Evolutionary conservation across 2,888 invertebrate species (phyloP).

Genomic region (Heliconius sara): DNA sequence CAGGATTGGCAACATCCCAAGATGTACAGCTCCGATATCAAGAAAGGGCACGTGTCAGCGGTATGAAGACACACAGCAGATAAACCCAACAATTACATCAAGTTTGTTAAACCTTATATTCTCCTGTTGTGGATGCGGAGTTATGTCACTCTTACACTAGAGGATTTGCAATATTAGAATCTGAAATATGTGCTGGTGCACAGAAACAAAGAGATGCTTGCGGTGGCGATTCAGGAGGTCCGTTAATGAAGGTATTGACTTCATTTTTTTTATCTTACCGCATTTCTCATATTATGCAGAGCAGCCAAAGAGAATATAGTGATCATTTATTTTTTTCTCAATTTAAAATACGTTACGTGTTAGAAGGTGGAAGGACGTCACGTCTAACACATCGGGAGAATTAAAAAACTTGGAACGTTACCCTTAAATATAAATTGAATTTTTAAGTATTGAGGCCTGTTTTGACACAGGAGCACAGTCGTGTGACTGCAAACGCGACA

Average conservation of each 20-base stretch:
- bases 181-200: constrained; percentile 84
- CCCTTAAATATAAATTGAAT: background rate
- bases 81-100: no score
- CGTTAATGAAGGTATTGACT: constrained; percentile 71
- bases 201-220: constrained; percentile 84
- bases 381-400: background rate
- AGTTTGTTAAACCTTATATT: no score
- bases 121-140: constrained; percentile 60
- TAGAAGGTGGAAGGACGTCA: background rate
- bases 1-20: no score
- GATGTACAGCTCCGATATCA: no score
- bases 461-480: no score
- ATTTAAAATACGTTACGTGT: background rate
- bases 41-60: no score
- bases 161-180: constrained; percentile 58
- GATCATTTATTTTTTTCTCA: background rate
- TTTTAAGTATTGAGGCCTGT: background rate
- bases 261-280: background rate
- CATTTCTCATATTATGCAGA: rapidly evolving
- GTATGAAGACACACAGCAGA: no score
- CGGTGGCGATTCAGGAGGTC: constrained; percentile 86
- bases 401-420: constrained; percentile 43
- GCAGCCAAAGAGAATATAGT: background rate
- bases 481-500: no score
- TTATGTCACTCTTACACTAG: constrained; percentile 64